These are phyloP conservation scores for Pristionchus mayeri DNA, from an alignment of 2,888 invertebrate genomes.

Conservation along the genomic window DNA sequence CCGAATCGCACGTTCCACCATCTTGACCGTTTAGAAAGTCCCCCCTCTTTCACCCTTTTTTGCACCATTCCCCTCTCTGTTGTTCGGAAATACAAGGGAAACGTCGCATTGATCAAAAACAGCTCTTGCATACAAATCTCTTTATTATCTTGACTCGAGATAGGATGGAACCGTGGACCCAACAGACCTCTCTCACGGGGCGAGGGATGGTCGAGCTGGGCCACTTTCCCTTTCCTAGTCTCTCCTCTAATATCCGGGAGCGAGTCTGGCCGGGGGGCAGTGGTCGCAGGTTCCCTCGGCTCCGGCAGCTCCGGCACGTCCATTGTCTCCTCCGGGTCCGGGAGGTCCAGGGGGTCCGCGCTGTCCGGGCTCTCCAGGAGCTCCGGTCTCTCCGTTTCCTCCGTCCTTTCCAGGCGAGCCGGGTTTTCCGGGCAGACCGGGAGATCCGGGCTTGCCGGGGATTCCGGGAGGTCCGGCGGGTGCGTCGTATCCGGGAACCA, in stretches of 20 bases:
- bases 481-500: constrained; percentile 65
- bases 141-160: background rate
- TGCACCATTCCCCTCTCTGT: background rate
- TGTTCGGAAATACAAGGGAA: background rate
- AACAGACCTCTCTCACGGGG: too few relatives aligned
- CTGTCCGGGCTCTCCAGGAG: constrained; percentile 69
- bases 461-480: constrained; percentile 71
- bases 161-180: background rate
- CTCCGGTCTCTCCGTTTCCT: constrained; percentile 65
- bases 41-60: background rate
- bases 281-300: constrained; percentile 70
- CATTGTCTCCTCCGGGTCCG: constrained; percentile 68
- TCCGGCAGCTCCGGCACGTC: constrained; percentile 64
- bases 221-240: too few relatives aligned
- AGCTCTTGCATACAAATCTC: background rate
- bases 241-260: constrained; percentile 67
- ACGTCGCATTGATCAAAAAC: background rate
- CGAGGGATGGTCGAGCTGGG: too few relatives aligned
- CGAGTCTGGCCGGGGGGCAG: constrained; percentile 70
- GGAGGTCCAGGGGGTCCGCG: constrained; percentile 72
- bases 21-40: background rate
- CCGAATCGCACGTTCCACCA: constrained; percentile 28
- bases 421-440: constrained; percentile 55
- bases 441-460: constrained; percentile 57
- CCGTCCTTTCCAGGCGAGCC: constrained; percentile 68